Conservation (phyloP, 2,888 invertebrate genomes). For the Euzophera pinguis region DNA sequence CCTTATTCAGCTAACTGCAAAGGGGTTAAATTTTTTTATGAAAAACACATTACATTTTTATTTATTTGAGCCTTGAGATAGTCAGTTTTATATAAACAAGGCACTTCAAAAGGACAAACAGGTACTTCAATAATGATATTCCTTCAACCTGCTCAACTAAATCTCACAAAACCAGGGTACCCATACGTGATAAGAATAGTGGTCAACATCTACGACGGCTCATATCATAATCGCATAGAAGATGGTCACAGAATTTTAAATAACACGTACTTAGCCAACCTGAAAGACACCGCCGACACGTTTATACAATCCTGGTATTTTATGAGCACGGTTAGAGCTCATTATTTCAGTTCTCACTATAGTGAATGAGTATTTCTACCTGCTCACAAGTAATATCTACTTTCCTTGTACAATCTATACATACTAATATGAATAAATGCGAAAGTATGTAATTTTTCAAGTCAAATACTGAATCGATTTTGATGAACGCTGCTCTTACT, state of each 20-base stretch:
- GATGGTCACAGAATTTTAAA: conserved; percentile 60
- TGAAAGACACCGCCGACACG: conserved; percentile 31
- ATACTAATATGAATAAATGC: too few species aligned
- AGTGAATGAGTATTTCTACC: not conserved
- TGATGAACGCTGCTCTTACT: too few species aligned
- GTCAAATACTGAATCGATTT: too few species aligned
- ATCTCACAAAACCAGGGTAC: conserved; percentile 54
- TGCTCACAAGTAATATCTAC: too few species aligned
- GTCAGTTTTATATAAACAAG: too few species aligned
- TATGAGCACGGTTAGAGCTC: conserved; percentile 3
- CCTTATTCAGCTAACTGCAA: too few species aligned
- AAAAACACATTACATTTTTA: too few species aligned
- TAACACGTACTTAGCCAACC: conserved; percentile 34
- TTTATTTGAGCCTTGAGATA: too few species aligned
- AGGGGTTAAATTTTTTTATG: too few species aligned
- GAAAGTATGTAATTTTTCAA: too few species aligned
- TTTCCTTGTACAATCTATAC: too few species aligned
- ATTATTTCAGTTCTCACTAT: not conserved
- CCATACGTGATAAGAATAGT: conserved; percentile 59
- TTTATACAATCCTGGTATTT: conserved; percentile 11
- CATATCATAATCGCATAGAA: conserved; percentile 58
- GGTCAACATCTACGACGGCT: conserved; percentile 38
- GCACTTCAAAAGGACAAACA: too few species aligned
- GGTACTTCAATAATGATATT: not conserved
- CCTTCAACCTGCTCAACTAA: conserved; percentile 42